Conservation (phyloP, 2,797 vertebrate species). For the Melanotaenia nigrans region DNA sequence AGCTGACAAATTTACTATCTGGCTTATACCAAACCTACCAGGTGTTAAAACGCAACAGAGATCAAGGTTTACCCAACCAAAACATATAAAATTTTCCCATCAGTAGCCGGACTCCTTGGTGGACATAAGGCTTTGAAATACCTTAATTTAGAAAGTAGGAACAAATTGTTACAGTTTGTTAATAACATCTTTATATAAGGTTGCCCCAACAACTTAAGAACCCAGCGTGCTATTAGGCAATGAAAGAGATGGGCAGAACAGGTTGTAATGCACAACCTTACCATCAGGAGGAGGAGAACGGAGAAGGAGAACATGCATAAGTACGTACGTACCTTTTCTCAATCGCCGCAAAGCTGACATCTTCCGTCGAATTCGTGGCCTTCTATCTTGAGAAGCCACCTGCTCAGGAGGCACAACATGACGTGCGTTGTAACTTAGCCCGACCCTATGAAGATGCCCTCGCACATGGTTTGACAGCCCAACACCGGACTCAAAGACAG, state of each 20-base stretch:
- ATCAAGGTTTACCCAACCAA: too few relatives aligned
- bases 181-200: background rate
- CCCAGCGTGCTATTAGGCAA: background rate
- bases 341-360: constrained; percentile 88
- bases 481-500: constrained; percentile 96
- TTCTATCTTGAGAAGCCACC: constrained; percentile 93
- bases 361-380: constrained; percentile 91
- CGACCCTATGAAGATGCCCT: constrained; percentile 95
- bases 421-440: constrained; percentile 92
- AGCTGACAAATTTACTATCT: too few relatives aligned
- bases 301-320: constrained; percentile 9
- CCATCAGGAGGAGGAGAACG: background rate
- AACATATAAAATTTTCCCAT: too few relatives aligned
- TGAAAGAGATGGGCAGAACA: background rate
- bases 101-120: too few relatives aligned
- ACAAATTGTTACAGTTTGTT: constrained; percentile 2
- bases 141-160: background rate
- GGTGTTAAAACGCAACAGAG: too few relatives aligned
- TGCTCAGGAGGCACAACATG: constrained; percentile 92
- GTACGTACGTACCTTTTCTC: constrained; percentile 88
- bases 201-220: background rate
- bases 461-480: constrained; percentile 96
- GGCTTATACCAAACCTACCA: too few relatives aligned
- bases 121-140: too few relatives aligned
- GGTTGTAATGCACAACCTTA: background rate